A percentile compares a stretch with the other conserved stretches of the same genome.
Conservation (phyloP, 2,113 vertebrate species). For the Donacobius atricapilla region DNA sequence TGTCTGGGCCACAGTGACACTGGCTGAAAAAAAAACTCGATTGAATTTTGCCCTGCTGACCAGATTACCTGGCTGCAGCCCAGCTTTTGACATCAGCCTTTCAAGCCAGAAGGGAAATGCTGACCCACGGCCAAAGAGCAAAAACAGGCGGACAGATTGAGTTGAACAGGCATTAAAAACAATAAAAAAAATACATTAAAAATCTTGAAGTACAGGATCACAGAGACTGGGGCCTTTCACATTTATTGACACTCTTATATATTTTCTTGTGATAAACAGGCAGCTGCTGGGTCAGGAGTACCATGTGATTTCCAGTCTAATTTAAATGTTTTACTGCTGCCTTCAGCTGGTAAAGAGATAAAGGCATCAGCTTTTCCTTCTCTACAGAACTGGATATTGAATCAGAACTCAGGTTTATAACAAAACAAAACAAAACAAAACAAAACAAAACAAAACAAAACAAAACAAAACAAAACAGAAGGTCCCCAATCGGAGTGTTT, state of each 20-base stretch:
- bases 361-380: neutral
- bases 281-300: neutral
- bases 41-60: neutral
- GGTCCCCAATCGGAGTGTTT: neutral
- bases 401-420: neutral
- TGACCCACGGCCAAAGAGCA: neutral
- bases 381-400: neutral
- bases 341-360: neutral
- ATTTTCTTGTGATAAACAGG: neutral
- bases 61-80: neutral
- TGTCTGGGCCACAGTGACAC: neutral
- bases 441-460: neutral
- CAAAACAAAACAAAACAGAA: neutral
- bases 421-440: neutral
- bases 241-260: neutral
- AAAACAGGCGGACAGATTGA: neutral
- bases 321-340: neutral
- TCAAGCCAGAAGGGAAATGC: neutral
- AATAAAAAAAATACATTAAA: neutral
- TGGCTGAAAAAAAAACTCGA: neutral
- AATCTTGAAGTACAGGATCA: neutral
- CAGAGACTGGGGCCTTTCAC: neutral
- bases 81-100: neutral
- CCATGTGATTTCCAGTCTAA: neutral
- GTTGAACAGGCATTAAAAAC: neutral